Percentiles rank a stretch among this genome's conserved stretches.
phyloP scores from a whole-genome alignment of 2,797 vertebrate species.

The Anas georgica region DNA sequence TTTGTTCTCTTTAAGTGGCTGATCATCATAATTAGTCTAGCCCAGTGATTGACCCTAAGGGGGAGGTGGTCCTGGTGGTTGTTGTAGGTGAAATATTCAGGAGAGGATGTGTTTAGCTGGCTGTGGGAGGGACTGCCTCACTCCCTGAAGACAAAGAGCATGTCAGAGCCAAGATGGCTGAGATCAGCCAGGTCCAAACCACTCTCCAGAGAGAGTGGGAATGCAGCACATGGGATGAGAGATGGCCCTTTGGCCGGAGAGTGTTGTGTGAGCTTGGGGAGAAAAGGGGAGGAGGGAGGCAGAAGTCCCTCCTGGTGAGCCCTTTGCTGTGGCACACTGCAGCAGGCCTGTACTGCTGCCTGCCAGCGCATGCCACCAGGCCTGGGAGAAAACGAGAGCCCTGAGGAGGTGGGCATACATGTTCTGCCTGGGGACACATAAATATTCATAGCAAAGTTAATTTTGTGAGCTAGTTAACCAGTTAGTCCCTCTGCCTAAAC shows the following conservation, averaged over 20 bases:
- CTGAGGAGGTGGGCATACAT: background rate
- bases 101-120: background rate
- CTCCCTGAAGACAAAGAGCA: background rate
- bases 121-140: background rate
- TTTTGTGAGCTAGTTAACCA: background rate
- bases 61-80: background rate
- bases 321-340: background rate
- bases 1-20: slow-evolving; percentile 8
- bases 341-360: background rate
- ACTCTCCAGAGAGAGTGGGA: background rate
- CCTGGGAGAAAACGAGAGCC: background rate
- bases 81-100: background rate
- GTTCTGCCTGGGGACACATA: background rate
- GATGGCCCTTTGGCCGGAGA: background rate
- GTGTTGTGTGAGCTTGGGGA: background rate
- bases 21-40: background rate
- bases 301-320: background rate
- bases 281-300: background rate
- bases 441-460: background rate
- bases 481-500: background rate
- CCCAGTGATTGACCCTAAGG: background rate
- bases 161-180: background rate
- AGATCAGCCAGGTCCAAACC: background rate
- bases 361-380: too few species aligned
- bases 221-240: background rate